These are phyloP conservation scores for Antechinus stuartii DNA, from an alignment of 2,113 vertebrate genomes.

Conservation along the genomic window DNA sequence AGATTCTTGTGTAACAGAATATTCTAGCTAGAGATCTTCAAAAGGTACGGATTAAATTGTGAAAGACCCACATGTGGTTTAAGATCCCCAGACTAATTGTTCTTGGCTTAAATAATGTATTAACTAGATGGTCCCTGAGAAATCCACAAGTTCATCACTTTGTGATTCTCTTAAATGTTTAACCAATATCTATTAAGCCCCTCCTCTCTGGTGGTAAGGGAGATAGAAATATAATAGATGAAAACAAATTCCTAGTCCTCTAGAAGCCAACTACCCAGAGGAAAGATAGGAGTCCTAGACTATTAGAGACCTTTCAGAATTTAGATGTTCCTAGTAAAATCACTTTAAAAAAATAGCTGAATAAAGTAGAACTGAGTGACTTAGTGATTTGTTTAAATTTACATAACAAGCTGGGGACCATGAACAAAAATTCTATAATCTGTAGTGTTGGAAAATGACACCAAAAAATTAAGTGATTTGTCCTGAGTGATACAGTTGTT, in stretches of 20 bases:
- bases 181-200: not conserved
- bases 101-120: not conserved
- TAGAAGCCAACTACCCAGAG: not conserved
- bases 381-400: not conserved
- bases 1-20: not conserved
- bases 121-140: not conserved
- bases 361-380: not conserved
- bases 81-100: not conserved
- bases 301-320: not conserved
- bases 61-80: not conserved
- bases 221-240: not conserved
- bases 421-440: not conserved
- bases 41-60: not conserved
- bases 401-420: not conserved
- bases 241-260: not conserved
- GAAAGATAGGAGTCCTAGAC: not conserved
- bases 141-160: not conserved
- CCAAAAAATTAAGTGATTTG: not conserved
- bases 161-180: not conserved
- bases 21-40: not conserved
- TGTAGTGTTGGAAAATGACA: not conserved
- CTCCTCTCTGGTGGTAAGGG: not conserved
- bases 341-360: not conserved
- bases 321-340: not conserved
- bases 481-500: not conserved